These are phyloP conservation scores for Brachyptera putata DNA, from an alignment of 2,888 invertebrate genomes.

Conservation along the genomic window DNA sequence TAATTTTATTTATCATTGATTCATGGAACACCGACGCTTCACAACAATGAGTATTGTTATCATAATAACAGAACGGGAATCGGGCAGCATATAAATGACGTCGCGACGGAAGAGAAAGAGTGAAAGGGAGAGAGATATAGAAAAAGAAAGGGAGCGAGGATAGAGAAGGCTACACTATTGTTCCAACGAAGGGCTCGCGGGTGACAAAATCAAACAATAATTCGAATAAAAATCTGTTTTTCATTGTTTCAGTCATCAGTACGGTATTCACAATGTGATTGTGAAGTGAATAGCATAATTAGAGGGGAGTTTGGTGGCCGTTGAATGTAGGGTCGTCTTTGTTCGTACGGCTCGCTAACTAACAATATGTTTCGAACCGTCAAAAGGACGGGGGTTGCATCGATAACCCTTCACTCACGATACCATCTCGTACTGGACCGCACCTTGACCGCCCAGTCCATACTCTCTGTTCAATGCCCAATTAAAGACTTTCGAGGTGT, in stretches of 20 bases:
- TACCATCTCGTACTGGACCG: background rate
- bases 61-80: too few species aligned
- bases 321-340: background rate
- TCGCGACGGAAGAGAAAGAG: too few species aligned
- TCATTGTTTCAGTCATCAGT: constrained; percentile 34
- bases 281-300: constrained; percentile 34
- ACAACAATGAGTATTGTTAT: too few species aligned
- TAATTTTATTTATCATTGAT: too few species aligned
- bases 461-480: background rate
- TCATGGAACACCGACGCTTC: too few species aligned
- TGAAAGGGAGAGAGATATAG: too few species aligned
- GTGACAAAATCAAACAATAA: constrained; percentile 31
- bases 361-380: background rate
- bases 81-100: too few species aligned
- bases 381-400: background rate
- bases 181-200: constrained; percentile 1
- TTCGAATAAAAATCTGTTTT: constrained; percentile 29
- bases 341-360: background rate
- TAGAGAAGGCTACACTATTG: background rate
- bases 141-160: too few species aligned
- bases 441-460: background rate
- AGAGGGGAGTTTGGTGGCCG: constrained; percentile 32
- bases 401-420: constrained; percentile 4
- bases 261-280: constrained; percentile 29
- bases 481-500: background rate